Conservation (phyloP, 2,888 invertebrate species). For the Parasteatoda lunata region DNA sequence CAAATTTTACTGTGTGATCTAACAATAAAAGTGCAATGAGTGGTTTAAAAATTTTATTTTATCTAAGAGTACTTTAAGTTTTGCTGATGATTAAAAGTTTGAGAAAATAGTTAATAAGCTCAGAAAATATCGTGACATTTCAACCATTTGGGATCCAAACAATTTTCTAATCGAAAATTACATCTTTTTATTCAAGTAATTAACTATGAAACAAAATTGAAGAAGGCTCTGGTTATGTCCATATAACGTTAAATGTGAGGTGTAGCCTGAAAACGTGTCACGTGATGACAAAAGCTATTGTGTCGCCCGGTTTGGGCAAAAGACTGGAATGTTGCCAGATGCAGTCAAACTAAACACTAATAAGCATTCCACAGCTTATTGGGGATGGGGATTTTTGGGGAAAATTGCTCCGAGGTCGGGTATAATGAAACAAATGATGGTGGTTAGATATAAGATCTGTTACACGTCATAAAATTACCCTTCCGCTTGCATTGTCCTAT, state of each 20-base stretch:
- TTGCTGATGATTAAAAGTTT: too few relatives aligned
- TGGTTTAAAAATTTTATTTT: too few relatives aligned
- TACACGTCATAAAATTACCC: not conserved
- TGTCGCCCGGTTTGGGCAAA: not conserved
- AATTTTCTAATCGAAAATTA: too few relatives aligned
- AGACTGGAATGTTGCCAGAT: conserved; percentile 49
- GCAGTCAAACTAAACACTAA: conserved; percentile 13
- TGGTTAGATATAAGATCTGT: not conserved
- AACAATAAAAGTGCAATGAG: too few relatives aligned
- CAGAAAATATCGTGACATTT: too few relatives aligned
- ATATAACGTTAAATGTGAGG: not conserved
- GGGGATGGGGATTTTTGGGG: not conserved
- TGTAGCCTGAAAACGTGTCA: conserved; percentile 8
- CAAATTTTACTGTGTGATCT: too few relatives aligned
- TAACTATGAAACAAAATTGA: not conserved
- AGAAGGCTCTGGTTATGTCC: not conserved
- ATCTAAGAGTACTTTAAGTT: too few relatives aligned
- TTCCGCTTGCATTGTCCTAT: not conserved
- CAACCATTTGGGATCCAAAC: too few relatives aligned
- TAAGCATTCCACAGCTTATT: conserved; percentile 37
- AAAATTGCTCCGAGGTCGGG: not conserved
- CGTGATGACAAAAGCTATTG: conserved; percentile 39
- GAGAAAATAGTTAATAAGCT: too few relatives aligned
- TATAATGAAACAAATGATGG: conserved; percentile 5
- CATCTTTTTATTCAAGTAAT: too few relatives aligned